Base-by-base conservation (phyloP, 1,140 invertebrate genomes). In the Drosophila nigromelanica region DNA sequence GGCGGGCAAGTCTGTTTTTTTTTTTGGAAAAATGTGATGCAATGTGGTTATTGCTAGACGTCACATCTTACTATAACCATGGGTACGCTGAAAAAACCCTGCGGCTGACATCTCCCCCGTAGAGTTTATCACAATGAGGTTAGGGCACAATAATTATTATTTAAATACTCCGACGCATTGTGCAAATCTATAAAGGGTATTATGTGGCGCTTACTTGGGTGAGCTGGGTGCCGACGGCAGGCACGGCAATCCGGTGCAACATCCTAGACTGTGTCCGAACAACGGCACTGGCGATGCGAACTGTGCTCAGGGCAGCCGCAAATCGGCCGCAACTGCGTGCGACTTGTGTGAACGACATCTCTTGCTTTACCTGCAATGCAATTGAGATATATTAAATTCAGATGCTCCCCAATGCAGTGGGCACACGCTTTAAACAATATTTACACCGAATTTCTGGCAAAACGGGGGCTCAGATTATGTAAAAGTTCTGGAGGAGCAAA, bases 311-410 rank as follows among this genome's bases (percentile, higher is more conserved):
- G 50, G 80, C 67, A 75, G 73, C 87, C 70, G 77, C 83, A 68
- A 91, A 68, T 40, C 90, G 90, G 74, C 83, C 73, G 79, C 90
- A 90, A 54, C 68, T 90, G 72, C 90, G 90, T 40, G 80, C 90
- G 69, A 90, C 70, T 90, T 91, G 90, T 80, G 90, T 89, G 54
- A 89, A 81, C 60, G 86, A 89, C 86, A 89, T 89, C 64, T 89
- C 58, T 64, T 69, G 64, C 45, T 61, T 71, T 47, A 73, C 47
- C 83, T 87, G 66, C 14, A 74, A 67, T 10, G 45, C 35, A 64
- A 82, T 51, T 59, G 4, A 24, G 55, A 30, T 56, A 43, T 11
- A 40, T 3, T 70, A 24, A 85, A 14, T 58, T 33, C 1, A 24
- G 21, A 37, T 21, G 39, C 42, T 12, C 33, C 45, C 4, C 8